phyloP scores from a whole-genome alignment of 2,888 invertebrate genomes.

The Brassicogethes aeneus region DNA sequence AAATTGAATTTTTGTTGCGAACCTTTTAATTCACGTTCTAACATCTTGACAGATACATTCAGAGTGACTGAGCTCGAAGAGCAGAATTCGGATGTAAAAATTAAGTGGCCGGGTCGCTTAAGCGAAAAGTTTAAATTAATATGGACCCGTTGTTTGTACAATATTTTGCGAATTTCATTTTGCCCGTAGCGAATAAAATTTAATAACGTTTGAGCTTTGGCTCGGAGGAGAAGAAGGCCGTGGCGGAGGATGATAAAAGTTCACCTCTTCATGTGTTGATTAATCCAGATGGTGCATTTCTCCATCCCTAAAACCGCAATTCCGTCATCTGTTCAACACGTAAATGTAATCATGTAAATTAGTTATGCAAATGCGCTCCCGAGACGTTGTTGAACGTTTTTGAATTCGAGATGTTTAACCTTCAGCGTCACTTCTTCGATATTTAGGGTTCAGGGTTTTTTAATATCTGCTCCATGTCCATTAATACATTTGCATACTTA shows the following conservation, averaged over 20 bases:
- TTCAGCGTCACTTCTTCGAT: conserved; percentile 11
- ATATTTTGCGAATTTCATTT: conserved; percentile 13
- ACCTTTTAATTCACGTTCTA: too few species aligned
- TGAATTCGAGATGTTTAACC: conserved; percentile 15
- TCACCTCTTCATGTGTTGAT: conserved; percentile 22
- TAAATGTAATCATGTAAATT: conserved; percentile 36
- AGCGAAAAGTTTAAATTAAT: not conserved
- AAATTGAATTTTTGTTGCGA: too few species aligned
- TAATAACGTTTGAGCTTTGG: conserved; percentile 9
- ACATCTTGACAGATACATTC: too few species aligned
- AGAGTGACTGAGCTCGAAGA: too few species aligned
- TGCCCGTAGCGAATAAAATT: conserved; percentile 15
- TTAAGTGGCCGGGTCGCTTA: too few species aligned
- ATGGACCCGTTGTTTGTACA: conserved; percentile 1
- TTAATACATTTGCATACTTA: too few species aligned
- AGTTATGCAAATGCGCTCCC: conserved; percentile 31
- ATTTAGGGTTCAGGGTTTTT: not conserved
- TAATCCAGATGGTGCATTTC: conserved; percentile 24
- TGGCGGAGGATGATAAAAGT: conserved; percentile 14
- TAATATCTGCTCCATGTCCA: too few species aligned
- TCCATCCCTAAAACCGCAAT: conserved; percentile 23
- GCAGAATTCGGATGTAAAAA: too few species aligned
- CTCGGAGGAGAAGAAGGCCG: conserved; percentile 2
- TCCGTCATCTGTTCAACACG: conserved; percentile 33
- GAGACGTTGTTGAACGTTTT: conserved; percentile 19